Evolutionary conservation across 1,140 invertebrate genomes (phyloP), one percentile per base, ranked within the genome.

Genomic region (Xylocopa sonorina): DNA sequence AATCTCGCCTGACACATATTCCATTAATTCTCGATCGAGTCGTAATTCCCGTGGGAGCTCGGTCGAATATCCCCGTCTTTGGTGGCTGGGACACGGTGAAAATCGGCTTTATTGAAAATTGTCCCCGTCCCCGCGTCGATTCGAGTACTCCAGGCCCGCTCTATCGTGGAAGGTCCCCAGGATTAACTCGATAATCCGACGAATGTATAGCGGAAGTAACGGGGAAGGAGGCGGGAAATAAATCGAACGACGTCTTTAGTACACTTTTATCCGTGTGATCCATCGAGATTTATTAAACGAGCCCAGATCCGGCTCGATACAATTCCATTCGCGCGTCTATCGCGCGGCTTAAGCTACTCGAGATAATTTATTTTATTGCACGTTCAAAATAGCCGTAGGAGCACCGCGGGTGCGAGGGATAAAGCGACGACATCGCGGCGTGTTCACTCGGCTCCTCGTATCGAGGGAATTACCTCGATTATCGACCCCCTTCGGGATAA

Each of bases 201-300:
- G 83, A 58, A 84, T 76, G 82, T 74, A 84, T 67, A 48, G 71
- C 48, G 63, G 82, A 80, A 75, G 64, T 69, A 68, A 84, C 53
- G 24, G n/a, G n/a, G 57, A 64, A 82, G 74, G 48, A 38, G 55
- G 55, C 55, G 74, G 55, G 57, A 53, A 81, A 81, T 84, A 85
- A 84, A 85, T 84, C 82, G 78, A 72, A 84, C 73, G 50, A 66
- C 73, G 68, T 74, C 78, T 71, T 84, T 78, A 75, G 78, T 78
- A 63, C 71, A 71, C 78, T 78, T 82, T 85, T 82, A 76, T 85
- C 84, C 84, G 14, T 21, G 64, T 48, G 69, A 73, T 38, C 83
- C 76, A 69, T 68, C 58, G 75, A 85, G 83, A 85, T 85, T 85
- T 85, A 85, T 85, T 82, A 84, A 85, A 81, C 73, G 34, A 24